Evolutionary conservation across 1,140 invertebrate genomes (phyloP), one percentile per base, ranked within the genome.

Genomic region (Temnothorax nylanderi): DNA sequence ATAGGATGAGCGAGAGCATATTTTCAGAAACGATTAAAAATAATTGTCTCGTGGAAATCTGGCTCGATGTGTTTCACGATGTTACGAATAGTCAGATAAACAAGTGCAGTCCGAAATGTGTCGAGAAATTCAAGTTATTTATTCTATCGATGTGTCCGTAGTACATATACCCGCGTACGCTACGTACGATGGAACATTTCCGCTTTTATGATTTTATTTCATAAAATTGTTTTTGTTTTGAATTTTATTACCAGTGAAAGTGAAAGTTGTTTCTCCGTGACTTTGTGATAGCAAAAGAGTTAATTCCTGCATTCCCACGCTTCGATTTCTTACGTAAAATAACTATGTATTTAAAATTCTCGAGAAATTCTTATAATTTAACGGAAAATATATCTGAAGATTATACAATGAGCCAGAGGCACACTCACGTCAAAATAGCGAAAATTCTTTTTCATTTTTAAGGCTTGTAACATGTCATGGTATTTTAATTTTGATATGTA

Each of bases 1-100:
- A 69, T 26, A 41, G 16, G 7, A 44, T 11, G 16, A 10, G 21
- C 16, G 13, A 16, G 60, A 34, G 51, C 16, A 10, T 16, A 21
- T 71, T 81, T 81, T 13, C 47, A 81, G 49, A 34, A 71, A 71
- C 47, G 21, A 81, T 69, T 71, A 81, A 69, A 16, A 18, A 8
- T 71, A 41, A 81, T 81, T 7, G n/a, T 69, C 34, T 21, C 64
- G 32, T 13, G 32, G 21, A 80, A 80, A 51, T 41, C 16, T 69
- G 3, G 32, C 10, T 5, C 8, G 32, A 37, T 34, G 16, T 47
- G 16, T 77, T 67, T 49, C 2, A 34, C 49, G 58, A 64, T 21
- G 41, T 64, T 32, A 47, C 26, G 60, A 37, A 56, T 81, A 56
- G 0, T 51, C 76, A 11, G 34, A 44, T 10, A 18, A 60, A 11